Base-by-base conservation (phyloP, 2,113 vertebrate species). In the Trematocara variabile region DNA sequence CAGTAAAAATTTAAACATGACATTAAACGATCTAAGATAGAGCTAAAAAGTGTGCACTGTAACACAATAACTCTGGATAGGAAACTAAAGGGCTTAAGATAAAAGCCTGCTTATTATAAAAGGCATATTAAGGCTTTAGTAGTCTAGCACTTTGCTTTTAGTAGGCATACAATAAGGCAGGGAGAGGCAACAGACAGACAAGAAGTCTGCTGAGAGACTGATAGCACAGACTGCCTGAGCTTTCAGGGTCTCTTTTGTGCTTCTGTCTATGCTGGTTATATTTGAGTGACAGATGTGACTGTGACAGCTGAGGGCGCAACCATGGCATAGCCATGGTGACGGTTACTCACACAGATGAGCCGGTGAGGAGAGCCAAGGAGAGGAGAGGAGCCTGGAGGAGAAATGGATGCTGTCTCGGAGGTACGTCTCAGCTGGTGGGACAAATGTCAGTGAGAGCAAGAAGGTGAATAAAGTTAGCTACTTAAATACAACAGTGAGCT, bases 371-470 rank as follows among this genome's bases (percentile, higher is more conserved):
- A 99, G 60, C 98, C 97, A 0, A 98, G 88, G 18, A 95, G 93
- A 30, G 94, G 97, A 90, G 98, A 99, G 91, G 98, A 99, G 81
- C 97, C 98, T 0, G 98, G 97, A 3, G 98, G 97, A 0, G 98
- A 99, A 88, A 98, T 97, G 90, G 98, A 99, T 4, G 97, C 97
- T 9, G 93, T 93, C 95, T 99, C 98, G 5, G 98, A 99, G 0
- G 97, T 97, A 20, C 98, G 97, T 84, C 98, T 97, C 88, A 98
- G 97, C 98, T 99, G 96, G 95, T 93, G 83, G 65, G 75, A 82
- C 30, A 50, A 58, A 86, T 13, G 30, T 13, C 44, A 30, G 55
- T 48, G 79, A 86, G 48, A 84, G 25, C 3, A 41, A 50, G 78
- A 46, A 77, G 9, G 41, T 81, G 37, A 73, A 22, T n/a, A 5